Evolutionary conservation across 2,888 invertebrate species (phyloP), one percentile per base, ranked within the genome.

Genomic region (Brachyopa scutellaris): DNA sequence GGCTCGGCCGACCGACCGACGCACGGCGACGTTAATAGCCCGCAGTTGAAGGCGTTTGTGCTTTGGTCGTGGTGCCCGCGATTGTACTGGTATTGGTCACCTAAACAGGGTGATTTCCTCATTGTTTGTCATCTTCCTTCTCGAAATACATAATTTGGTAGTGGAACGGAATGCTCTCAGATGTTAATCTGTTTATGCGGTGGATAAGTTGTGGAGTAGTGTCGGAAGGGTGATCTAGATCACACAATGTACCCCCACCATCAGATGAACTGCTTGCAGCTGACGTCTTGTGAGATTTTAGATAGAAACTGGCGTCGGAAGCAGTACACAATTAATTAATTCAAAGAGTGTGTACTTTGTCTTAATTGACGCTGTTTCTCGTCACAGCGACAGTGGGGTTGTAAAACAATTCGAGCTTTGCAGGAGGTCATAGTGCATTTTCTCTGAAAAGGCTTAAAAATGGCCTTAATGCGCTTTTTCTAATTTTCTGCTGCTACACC

Each of bases 61-160:
- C 62, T 49, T 57, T 69, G 38, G 19, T 74, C 19, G 66, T 61
- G 31, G 15, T 61, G 23, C 19, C n/a, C 33, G 29, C 47, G n/a
- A 8, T 13, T 8, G 2, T 7, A 21, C 13, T 47, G 57, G 45
- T 64, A 38, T 23, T 51, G 77, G 77, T 77, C 82, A 82, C 82
- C 82, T 72, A 82, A 82, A 70, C 77, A 59, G 82, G 77, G 66
- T 72, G 82, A 77, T 66, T 77, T 82, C 70, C 77, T 80, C 69
- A 80, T 80, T 80, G 80, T 76, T 80, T 80, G 74, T 80, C 80
- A 64, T 64, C 64, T 80, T 62, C 69, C 76, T 69, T 64, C 47
- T 70, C 49, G 57, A 47, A 76, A 40, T 77, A n/a, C n/a, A n/a
- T 70, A 55, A 67, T 66, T 72, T 66, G 55, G 40, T 57, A 51